phyloP scores from a whole-genome alignment of 2,113 vertebrate species.

The Tyrannus savana region DNA sequence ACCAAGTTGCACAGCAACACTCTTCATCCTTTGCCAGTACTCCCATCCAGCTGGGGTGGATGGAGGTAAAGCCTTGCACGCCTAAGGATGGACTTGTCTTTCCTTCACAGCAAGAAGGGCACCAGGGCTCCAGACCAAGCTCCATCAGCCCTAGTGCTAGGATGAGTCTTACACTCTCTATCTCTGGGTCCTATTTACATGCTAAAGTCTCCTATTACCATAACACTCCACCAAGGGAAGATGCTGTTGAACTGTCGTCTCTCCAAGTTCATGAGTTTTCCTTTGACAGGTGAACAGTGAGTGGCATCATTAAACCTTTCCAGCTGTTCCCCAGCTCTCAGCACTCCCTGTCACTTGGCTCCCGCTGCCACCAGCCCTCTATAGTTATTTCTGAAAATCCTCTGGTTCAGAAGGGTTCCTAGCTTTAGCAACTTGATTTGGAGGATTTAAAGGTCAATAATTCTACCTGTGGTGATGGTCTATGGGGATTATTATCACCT shows the following conservation, averaged over 20 bases:
- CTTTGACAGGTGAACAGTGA: background rate
- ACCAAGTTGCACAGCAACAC: conserved; percentile 17
- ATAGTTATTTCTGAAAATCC: background rate
- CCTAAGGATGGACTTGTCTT: background rate
- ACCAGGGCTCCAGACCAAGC: background rate
- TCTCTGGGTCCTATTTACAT: background rate
- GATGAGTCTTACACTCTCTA: background rate
- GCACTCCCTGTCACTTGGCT: fast-evolving
- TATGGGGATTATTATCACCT: background rate
- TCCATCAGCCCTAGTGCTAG: background rate
- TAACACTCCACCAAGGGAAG: background rate
- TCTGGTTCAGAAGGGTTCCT: background rate
- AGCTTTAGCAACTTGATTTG: background rate
- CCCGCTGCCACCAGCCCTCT: background rate
- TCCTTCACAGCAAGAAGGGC: background rate
- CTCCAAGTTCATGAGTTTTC: background rate
- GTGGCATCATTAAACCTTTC: background rate
- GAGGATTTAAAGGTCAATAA: background rate
- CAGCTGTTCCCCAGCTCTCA: background rate
- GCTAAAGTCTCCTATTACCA: background rate
- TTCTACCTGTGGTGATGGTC: background rate
- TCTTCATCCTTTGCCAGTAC: background rate
- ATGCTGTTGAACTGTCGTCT: background rate
- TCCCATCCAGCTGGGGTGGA: background rate
- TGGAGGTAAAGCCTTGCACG: background rate